Evolutionary conservation across 2,797 vertebrate genomes (phyloP).

Genomic region (Luscinia megarhynchos): DNA sequence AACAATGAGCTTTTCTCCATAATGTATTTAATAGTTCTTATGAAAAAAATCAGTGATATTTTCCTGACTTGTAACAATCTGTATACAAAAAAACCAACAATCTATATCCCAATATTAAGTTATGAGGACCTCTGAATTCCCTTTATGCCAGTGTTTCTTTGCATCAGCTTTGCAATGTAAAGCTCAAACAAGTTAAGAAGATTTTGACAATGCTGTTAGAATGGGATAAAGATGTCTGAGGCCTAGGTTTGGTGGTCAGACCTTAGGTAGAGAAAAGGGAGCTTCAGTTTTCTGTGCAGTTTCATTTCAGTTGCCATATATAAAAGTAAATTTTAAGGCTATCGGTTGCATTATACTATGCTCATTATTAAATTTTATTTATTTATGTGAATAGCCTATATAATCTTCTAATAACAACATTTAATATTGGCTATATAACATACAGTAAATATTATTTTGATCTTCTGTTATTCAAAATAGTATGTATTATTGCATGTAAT

Average conservation of each 20-base stretch:
- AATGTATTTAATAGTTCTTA: not conserved
- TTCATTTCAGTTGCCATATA: not conserved
- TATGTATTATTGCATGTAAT: not conserved
- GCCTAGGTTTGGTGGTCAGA: not conserved
- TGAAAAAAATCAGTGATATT: not conserved
- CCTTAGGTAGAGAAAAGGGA: not conserved
- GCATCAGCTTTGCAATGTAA: not conserved
- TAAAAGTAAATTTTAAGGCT: not conserved
- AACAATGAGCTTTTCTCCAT: not conserved
- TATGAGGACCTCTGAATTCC: not conserved
- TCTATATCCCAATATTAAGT: not conserved
- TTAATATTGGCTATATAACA: not conserved
- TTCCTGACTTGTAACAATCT: not conserved
- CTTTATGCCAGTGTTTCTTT: not conserved
- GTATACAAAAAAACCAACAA: not conserved
- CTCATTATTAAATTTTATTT: not conserved
- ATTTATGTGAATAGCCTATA: not conserved
- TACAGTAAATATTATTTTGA: not conserved
- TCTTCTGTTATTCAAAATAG: not conserved
- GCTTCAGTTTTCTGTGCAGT: not conserved
- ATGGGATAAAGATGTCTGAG: not conserved
- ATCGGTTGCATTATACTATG: not conserved
- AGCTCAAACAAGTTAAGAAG: not conserved
- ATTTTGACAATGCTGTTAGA: not conserved
- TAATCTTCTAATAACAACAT: not conserved